Base-by-base conservation (phyloP, 2,888 invertebrate species). In the Luperina nickerlii region DNA sequence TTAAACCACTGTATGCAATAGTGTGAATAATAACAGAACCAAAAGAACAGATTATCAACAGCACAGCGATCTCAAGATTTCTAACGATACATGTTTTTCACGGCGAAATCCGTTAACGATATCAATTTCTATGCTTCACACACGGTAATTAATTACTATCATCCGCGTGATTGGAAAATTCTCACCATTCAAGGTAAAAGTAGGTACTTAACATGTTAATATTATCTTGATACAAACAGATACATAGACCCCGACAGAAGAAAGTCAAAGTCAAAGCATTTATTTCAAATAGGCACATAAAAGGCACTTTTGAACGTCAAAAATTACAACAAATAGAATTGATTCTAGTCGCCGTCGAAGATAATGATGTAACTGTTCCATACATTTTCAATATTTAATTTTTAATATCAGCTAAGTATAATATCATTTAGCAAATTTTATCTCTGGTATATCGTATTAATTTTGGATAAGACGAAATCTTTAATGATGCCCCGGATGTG, bases 111-210 rank as follows among this genome's bases (percentile, higher is more conserved):
- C 85, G 89, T 88, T 87, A 90, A 87, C 85, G 86, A 90, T 92
- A 93, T 93, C 90, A 92, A 91, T 94, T 94, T 93, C 90, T 90
- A 92, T 88, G 92, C 92, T 95, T 95, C 94, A 92, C 95, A 94
- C 94, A 92, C 90, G 84, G 82, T 91, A 90, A 91, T 91, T 92
- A 92, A 92, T 93, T 90, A 89, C 84, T 72, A 89, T 91, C 89
- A 91, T 88, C 89, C 89, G 87, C 85, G 88, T 89, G 90, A 91
- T 92, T 91, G 89, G 87, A 91, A 91, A 91, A 89, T 92, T 93
- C 93, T 93, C 93, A 94, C 91, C 93, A 92, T 92, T 89, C 88
- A 85, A 90, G 83, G 83, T 79, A 79, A 81, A 86, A 81, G 75
- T 79, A 85, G 80, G 77, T 68, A 84, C 78, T 82, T 75, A 81